phyloP scores from a whole-genome alignment of 2,113 vertebrate species.

The Neolamprologus modestus region DNA sequence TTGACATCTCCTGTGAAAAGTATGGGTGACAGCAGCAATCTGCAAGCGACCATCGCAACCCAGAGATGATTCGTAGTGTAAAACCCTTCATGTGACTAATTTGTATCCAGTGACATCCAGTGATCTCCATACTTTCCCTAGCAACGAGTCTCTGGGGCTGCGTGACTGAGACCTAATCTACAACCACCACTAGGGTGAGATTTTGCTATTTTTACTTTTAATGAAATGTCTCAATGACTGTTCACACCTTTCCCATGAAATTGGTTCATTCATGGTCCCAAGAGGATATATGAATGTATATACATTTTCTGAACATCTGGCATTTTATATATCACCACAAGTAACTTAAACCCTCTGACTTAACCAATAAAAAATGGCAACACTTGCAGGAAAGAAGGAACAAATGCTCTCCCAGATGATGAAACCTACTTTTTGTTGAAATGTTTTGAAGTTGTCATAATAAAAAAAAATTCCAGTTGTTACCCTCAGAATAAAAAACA shows the following conservation, averaged over 20 bases:
- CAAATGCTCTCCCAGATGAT: neutral
- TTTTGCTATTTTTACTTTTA: neutral
- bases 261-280: neutral
- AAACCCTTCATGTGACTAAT: neutral
- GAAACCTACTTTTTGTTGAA: neutral
- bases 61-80: neutral
- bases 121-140: neutral
- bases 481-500: neutral
- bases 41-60: rapidly evolving
- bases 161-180: neutral
- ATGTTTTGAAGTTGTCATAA: neutral
- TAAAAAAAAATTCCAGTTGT: neutral
- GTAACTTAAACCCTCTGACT: neutral
- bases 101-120: neutral
- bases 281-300: neutral
- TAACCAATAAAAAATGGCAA: neutral
- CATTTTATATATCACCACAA: rapidly evolving
- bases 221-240: neutral
- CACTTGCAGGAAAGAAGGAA: neutral
- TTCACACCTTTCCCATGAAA: neutral
- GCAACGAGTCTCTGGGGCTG: neutral
- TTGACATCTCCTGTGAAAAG: neutral
- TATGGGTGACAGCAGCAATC: neutral
- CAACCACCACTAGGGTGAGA: neutral
- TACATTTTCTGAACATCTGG: neutral